Evolutionary conservation across 2,888 invertebrate species (phyloP).

Genomic region (Biston stratarius): DNA sequence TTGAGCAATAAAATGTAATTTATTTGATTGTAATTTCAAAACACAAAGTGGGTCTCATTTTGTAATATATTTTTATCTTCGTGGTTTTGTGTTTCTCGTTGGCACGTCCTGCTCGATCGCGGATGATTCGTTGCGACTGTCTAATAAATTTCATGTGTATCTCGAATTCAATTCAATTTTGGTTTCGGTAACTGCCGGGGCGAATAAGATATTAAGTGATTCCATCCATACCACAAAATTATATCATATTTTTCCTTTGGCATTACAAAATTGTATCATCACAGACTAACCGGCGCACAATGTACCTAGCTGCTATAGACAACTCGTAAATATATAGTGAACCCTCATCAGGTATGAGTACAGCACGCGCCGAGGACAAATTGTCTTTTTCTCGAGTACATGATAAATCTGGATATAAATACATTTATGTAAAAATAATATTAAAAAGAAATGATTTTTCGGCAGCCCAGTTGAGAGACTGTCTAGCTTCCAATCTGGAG

Average conservation of each 20-base stretch:
- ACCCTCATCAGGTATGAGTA: too few relatives aligned
- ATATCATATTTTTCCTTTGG: constrained; percentile 44
- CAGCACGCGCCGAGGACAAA: too few relatives aligned
- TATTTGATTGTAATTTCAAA: constrained; percentile 87
- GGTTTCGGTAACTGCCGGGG: constrained; percentile 63
- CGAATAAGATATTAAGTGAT: constrained; percentile 72
- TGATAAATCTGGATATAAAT: too few relatives aligned
- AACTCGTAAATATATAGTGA: constrained; percentile 13
- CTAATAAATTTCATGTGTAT: constrained; percentile 70
- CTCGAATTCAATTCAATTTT: constrained; percentile 72
- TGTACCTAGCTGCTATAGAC: constrained; percentile 2
- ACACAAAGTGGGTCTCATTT: constrained; percentile 85
- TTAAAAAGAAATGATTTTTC: too few relatives aligned
- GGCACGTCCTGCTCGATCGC: constrained; percentile 75
- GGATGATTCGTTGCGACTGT: constrained; percentile 68
- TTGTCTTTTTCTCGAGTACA: too few relatives aligned
- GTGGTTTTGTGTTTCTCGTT: constrained; percentile 82
- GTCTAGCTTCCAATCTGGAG: too few relatives aligned
- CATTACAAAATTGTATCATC: constrained; percentile 45
- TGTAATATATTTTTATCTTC: constrained; percentile 85
- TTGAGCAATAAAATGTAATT: constrained; percentile 87
- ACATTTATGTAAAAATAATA: too few relatives aligned
- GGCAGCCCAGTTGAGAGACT: too few relatives aligned
- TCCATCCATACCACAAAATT: constrained; percentile 61
- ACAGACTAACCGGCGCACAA: neutral